Base-by-base conservation (phyloP, 2,113 vertebrate genomes). In the Erythrocercus mccallii region DNA sequence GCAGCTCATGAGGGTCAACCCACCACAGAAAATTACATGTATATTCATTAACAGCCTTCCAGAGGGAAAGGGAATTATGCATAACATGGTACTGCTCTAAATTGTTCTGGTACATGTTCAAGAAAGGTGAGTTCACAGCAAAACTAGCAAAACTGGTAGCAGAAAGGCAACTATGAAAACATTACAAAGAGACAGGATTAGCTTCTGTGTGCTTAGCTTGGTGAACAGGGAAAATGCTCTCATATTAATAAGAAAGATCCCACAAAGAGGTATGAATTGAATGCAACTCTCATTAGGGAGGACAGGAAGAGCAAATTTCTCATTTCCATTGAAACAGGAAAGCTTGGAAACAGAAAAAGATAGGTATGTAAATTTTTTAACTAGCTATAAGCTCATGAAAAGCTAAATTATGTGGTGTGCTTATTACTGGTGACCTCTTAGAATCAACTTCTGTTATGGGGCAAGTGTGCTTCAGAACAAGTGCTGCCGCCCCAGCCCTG, bases 101-200 rank as follows among this genome's bases (percentile, higher is more conserved):
- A 57, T 35, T 58, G 15, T 71, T 89, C 56, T 51, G 11, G 30
- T 24, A 33, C 10, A 54, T 28, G 23, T 12, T 74, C 16, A 84
- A 44, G 60, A 51, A 66, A 51, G 7, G 15, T 0, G 0, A 88
- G 30, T 9, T 78, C 0, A 0, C 23, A 66, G 9, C 2, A 23
- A 21, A 92, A 64, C 1, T 56, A 66, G 9, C 2, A 23, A 21
- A 92, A 64, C 1, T 56, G 8, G 10, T 11, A 14, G 23, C 31
- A 81, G 35, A 20, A 66, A 11, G 33, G 8, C 37, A 57, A 24
- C 8, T 16, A 31, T 0, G 0, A 62, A 40, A 57, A 69, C 12
- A 23, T 15, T 44, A 54, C 12, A 40, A 40, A 60, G 30, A 38
- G 18, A 65, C 16, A 38, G 18, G 5, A 86, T 33, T 16, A 19